These are phyloP conservation scores for Meliscaeva auricollis DNA, from an alignment of 2,888 invertebrate species.

Conservation along the genomic window DNA sequence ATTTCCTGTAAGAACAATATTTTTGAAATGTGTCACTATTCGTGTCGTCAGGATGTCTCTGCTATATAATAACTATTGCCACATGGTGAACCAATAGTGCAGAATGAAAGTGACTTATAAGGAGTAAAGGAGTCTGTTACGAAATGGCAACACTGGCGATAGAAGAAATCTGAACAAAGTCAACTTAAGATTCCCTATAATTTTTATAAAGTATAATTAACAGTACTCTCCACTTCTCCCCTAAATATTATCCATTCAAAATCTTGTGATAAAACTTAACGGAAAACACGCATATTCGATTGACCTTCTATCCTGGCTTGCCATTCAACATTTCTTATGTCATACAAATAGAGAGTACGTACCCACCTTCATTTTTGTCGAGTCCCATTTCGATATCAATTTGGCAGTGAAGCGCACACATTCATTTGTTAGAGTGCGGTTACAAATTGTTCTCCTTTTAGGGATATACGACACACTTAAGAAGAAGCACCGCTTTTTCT, in stretches of 20 bases:
- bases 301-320: slow-evolving; percentile 62
- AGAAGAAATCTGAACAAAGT: too few species aligned
- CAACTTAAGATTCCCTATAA: too few species aligned
- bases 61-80: too few species aligned
- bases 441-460: slow-evolving; percentile 75
- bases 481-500: slow-evolving; percentile 35
- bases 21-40: too few species aligned
- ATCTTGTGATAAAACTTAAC: not conserved
- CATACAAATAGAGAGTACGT: not conserved
- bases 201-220: too few species aligned
- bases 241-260: not conserved
- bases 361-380: slow-evolving; percentile 31
- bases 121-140: too few species aligned
- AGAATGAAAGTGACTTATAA: too few species aligned
- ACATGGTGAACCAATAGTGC: too few species aligned
- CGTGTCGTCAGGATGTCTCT: too few species aligned
- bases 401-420: slow-evolving; percentile 50
- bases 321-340: slow-evolving; percentile 27
- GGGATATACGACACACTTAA: slow-evolving; percentile 49
- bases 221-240: slow-evolving; percentile 15
- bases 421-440: slow-evolving; percentile 65
- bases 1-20: too few species aligned
- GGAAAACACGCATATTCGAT: slow-evolving; percentile 43
- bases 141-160: too few species aligned
- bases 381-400: slow-evolving; percentile 46